phyloP scores from a whole-genome alignment of 2,797 vertebrate species.

The Hephaestus fuliginosus region DNA sequence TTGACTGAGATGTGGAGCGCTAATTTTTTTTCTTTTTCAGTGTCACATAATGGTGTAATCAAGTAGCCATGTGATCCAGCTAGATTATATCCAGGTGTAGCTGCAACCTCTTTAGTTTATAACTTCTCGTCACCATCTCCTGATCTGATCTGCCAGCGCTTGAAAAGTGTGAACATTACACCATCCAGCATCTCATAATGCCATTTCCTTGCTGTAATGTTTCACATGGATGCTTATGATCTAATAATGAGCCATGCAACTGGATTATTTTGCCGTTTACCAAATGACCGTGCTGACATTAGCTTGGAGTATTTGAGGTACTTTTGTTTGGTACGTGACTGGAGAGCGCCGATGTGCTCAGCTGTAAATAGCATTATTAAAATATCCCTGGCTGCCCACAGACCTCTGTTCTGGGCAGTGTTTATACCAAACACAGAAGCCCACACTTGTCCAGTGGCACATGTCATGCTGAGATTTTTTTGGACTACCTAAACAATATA shows the following conservation, averaged over 20 bases:
- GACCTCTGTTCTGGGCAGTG: constrained; percentile 36
- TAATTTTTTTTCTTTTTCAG: constrained; percentile 5
- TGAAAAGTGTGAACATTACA: constrained; percentile 2
- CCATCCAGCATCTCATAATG: too few relatives aligned
- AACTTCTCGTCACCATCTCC: background rate
- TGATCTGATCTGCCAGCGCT: background rate
- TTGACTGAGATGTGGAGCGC: background rate
- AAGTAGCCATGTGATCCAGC: background rate
- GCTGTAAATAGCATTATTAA: constrained; percentile 37
- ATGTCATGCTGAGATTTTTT: constrained; percentile 6
- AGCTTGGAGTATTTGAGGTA: background rate
- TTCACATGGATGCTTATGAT: background rate
- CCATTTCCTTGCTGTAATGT: background rate
- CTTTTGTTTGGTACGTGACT: background rate
- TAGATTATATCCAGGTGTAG: background rate
- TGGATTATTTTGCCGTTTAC: constrained; percentile 1
- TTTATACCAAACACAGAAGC: constrained; percentile 23
- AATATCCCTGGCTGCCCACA: constrained; percentile 47
- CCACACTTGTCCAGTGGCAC: background rate
- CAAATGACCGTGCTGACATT: background rate
- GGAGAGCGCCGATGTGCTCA: background rate
- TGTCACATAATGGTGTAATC: background rate
- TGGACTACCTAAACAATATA: background rate
- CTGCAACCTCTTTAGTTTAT: constrained; percentile 2
- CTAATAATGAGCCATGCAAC: background rate